Evolutionary conservation across 2,113 vertebrate species (phyloP).

Genomic region (Odontophorus gujanensis): DNA sequence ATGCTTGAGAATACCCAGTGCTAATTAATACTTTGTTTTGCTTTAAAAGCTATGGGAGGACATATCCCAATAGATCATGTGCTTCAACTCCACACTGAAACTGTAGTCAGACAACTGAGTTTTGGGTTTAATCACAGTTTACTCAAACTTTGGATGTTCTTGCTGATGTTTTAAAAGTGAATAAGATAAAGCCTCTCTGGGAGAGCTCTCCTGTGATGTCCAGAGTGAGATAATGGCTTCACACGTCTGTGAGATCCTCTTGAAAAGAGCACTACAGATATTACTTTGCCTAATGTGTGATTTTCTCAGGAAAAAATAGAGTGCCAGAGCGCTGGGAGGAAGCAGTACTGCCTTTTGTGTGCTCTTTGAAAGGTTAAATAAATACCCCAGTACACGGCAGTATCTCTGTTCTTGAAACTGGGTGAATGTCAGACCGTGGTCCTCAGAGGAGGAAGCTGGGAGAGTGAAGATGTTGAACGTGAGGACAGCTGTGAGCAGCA

Average conservation of each 20-base stretch:
- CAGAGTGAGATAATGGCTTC: background rate
- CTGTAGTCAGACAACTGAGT: background rate
- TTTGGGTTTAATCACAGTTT: background rate
- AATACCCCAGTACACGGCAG: background rate
- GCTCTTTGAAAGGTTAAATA: background rate
- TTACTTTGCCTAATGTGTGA: background rate
- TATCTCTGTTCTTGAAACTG: background rate
- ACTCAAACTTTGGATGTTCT: background rate
- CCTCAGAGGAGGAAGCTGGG: background rate
- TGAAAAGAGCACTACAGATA: background rate
- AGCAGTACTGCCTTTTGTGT: background rate
- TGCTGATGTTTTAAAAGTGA: background rate
- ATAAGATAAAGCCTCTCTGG: background rate
- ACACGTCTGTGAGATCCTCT: background rate
- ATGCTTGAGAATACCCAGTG: background rate
- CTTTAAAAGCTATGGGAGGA: background rate
- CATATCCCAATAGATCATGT: fast-evolving
- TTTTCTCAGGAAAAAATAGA: background rate
- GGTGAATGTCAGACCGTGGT: background rate
- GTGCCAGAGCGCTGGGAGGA: background rate
- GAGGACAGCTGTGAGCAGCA: background rate
- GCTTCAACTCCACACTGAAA: background rate
- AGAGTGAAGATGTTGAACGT: background rate
- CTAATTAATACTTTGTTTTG: background rate
- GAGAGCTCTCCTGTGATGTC: background rate